Base-by-base conservation (phyloP, 2,797 vertebrate species). In the Protosalanx chinensis region DNA sequence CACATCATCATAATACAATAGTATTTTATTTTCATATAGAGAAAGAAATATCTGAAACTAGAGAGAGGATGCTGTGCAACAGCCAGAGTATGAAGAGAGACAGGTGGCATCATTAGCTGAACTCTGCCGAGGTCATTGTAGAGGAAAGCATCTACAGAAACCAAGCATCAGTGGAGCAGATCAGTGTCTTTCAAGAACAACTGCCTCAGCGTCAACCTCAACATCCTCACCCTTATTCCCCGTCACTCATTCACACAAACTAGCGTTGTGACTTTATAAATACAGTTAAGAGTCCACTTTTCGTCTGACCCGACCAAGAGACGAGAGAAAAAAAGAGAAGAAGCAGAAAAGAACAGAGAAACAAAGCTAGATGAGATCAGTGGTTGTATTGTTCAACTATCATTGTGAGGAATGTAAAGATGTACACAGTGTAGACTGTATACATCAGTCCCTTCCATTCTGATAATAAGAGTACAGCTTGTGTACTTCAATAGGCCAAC, bases 11-110 rank as follows among this genome's bases (percentile, higher is more conserved):
- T 81, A 74, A 84, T 86, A 86, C 83, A 88, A 85, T 84, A 67
- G 10, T 71, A 70, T 82, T 91, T 89, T 88, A 88, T 86, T 90
- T 53, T 86, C 74, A 82, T 80, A 82, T 53, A 72, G 72, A 85
- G 79, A 84, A 88, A 88, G 81, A 86, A 82, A 88, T 79, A 81
- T 86, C 79, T 75, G 76, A 84, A 86, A 89, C 85, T 77, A 82
- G 86, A 78, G 68, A 84, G 72, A 81, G 66, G 78, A 71, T 16
- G 83, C 79, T 87, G 82, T 83, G 86, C 79, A 79, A 84, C 69
- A 72, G 63, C 63, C 80, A 83, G 64, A 77, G 72, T 61, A 84
- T 53, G 84, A 73, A 82, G 67, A 74, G 70, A 78, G 62, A 79
- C 59, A 78, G 37, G 81, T 53, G 67, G 74, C 12, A 58, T 72